Percentiles rank a stretch among this genome's conserved stretches.
Evolutionary conservation across 2,797 vertebrate species (phyloP).

Genomic region (Ceryle rudis): DNA sequence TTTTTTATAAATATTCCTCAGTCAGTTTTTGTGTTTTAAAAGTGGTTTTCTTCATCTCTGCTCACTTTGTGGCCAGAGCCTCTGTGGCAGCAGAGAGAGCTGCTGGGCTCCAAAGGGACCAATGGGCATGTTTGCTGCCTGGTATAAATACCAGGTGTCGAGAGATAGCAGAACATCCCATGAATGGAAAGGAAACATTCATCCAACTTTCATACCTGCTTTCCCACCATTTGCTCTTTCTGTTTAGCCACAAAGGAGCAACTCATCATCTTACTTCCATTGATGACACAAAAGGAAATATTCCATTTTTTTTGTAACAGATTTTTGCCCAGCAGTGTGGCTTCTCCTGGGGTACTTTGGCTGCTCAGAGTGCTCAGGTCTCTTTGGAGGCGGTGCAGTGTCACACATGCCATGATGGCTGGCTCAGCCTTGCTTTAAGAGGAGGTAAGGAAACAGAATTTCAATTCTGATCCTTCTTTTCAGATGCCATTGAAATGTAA

Average conservation of each 20-base stretch:
- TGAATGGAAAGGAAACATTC: rapidly evolving
- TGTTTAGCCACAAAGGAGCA: background rate
- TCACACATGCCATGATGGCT: rapidly evolving
- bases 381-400: rapidly evolving
- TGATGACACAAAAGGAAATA: background rate
- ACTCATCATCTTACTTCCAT: background rate
- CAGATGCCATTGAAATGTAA: background rate
- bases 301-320: background rate
- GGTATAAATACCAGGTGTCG: background rate
- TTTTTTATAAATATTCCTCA: background rate
- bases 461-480: background rate
- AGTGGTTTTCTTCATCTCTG: background rate
- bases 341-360: background rate
- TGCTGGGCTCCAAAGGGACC: background rate
- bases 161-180: rapidly evolving
- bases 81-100: background rate
- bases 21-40: background rate
- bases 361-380: rapidly evolving
- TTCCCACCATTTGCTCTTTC: background rate
- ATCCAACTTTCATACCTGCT: rapidly evolving
- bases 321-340: background rate
- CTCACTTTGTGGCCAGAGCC: background rate
- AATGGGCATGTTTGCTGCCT: rapidly evolving
- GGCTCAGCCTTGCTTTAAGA: background rate
- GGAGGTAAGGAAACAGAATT: background rate